Evolutionary conservation across 2,113 vertebrate genomes (phyloP), one percentile per base, ranked within the genome.

Genomic region (Callospermophilus lateralis): DNA sequence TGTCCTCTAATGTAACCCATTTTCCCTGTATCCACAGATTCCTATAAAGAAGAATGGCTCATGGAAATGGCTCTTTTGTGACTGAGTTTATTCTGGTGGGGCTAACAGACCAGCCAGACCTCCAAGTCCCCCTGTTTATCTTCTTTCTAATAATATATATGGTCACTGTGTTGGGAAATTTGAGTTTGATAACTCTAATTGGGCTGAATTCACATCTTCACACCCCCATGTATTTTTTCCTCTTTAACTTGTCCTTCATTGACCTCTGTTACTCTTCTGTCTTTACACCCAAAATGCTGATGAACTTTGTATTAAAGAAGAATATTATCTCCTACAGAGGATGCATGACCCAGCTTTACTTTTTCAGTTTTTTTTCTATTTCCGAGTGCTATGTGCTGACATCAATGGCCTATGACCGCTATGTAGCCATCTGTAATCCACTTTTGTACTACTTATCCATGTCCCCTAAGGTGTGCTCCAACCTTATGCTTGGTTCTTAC

Each of bases 211-310:
- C 92, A 32, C 87, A 96, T 13, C 91, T 97, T n/a, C 97, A 98
- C 6, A 96, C 89, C 3, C 95, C 96, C 58, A 97, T 97, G 97
- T 98, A 84, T 83, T 93, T 96, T 70, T 97, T 97, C 48, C 86
- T 97, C 45, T 94, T 95, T 10, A 95, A 97, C 30, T 90, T 98
- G 30, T 98, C 97, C 8, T 94, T 89, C 68, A 68, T 91, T 68
- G 97, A 97, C 1, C 30, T 96, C 39, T 95, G 78, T 34, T 97
- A 92, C 32, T 95, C 95, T 74, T 90, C 79, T 80, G 78, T 89
- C 3, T 92, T 97, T 77, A 96, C 92, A 34, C 97, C 94, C 16
- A 95, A 97, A 92, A 93, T 97, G 89, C 48, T 97, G 42, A 68
- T 68, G 6, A 77, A 92, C n/a, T 96, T 98, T 7, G 7, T 83